A percentile compares a stretch with the other conserved stretches of the same genome.
Evolutionary conservation across 2,797 vertebrate genomes (phyloP).

Genomic region (Gymnocypris eckloni): DNA sequence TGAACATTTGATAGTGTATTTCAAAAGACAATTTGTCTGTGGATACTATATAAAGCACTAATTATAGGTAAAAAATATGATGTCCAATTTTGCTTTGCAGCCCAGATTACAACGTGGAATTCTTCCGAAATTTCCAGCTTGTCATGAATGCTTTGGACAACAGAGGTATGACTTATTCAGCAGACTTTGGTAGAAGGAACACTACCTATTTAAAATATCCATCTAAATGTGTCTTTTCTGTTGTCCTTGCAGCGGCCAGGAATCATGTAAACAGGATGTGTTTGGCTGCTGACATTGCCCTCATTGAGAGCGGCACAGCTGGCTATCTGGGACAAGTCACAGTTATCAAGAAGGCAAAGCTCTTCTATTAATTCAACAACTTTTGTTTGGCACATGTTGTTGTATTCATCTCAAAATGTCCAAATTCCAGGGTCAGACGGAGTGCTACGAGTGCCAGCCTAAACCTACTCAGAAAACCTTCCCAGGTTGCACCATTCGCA

Average conservation of each 20-base stretch:
- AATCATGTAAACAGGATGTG: constrained; percentile 99
- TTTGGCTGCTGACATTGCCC: constrained; percentile 93
- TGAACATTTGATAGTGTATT: neutral
- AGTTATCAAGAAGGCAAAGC: constrained; percentile 94
- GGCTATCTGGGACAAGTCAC: constrained; percentile 98
- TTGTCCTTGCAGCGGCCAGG: constrained; percentile 84
- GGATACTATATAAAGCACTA: neutral
- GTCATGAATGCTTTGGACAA: constrained; percentile 99
- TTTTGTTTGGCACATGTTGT: neutral
- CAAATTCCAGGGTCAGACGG: constrained; percentile 88
- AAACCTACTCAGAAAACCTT: constrained; percentile 98
- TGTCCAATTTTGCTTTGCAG: constrained; percentile 70
- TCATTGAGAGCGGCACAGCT: constrained; percentile 96
- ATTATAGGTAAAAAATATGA: neutral
- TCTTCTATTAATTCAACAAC: neutral
- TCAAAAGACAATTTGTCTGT: neutral
- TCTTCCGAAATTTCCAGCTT: constrained; percentile 93
- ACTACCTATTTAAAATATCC: neutral
- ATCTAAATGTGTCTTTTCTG: neutral
- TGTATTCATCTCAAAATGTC: neutral
- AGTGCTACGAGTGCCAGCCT: constrained; percentile 98
- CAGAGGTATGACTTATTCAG: constrained; percentile 80
- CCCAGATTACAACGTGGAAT: constrained; percentile 96
- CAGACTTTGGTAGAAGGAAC: neutral
- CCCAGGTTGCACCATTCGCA: constrained; percentile 97